These are phyloP conservation scores for Prionailurus viverrinus DNA, from an alignment of 2,113 vertebrate genomes.

Conservation along the genomic window DNA sequence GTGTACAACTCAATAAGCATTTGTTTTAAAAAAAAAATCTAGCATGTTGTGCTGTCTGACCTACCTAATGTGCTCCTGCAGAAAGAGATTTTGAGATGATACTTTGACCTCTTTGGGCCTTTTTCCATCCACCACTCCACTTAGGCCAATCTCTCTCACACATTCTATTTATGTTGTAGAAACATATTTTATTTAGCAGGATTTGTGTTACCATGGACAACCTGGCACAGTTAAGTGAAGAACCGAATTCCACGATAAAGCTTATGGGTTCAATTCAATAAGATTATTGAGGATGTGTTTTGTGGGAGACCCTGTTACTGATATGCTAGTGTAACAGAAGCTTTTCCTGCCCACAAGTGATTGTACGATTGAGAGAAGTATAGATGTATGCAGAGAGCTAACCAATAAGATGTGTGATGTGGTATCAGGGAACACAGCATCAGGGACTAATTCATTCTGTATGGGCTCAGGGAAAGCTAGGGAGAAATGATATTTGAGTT, in stretches of 20 bases:
- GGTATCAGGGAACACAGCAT: not conserved
- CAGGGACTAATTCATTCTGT: not conserved
- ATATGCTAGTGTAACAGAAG: not conserved
- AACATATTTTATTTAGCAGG: not conserved
- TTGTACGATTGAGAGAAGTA: not conserved
- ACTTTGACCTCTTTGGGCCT: not conserved
- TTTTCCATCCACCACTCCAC: not conserved
- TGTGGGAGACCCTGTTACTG: not conserved
- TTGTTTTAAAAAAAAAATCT: conserved; percentile 30
- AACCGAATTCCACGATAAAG: not conserved
- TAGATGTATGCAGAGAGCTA: not conserved
- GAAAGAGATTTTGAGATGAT: conserved; percentile 49
- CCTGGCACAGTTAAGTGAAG: not conserved
- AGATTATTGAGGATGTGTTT: conserved; percentile 17
- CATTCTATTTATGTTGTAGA: not conserved
- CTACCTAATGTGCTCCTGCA: not conserved
- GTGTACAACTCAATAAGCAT: not conserved
- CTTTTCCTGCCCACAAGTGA: not conserved
- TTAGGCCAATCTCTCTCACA: not conserved
- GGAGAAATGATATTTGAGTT: conserved; percentile 37
- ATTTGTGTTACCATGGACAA: not conserved
- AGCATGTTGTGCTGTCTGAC: not conserved
- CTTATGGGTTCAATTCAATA: not conserved
- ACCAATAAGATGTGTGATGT: not conserved
- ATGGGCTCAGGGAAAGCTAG: not conserved